These are phyloP conservation scores for Scarus forsteni DNA, from an alignment of 2,797 vertebrate genomes.

Conservation along the genomic window DNA sequence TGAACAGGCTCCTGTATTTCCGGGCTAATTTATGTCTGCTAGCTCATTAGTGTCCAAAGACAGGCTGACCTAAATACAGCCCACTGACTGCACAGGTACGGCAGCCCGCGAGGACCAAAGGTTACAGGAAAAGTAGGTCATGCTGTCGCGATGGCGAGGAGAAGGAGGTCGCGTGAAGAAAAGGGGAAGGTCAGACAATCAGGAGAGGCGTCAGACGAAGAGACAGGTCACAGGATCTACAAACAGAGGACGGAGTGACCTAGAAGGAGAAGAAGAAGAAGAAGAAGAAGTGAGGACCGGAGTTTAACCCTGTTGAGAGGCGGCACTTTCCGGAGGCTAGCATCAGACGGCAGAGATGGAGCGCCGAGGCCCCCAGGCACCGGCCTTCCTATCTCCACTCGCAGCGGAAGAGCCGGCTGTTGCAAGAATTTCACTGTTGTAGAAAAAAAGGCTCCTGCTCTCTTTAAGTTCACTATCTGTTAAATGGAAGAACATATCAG, in stretches of 20 bases:
- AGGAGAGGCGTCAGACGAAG: conserved; percentile 55
- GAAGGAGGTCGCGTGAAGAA: conserved; percentile 49
- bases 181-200: conserved; percentile 56
- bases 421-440: conserved; percentile 44
- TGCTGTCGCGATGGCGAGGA: conserved; percentile 39
- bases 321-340: conserved; percentile 24
- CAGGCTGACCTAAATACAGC: conserved; percentile 67
- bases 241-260: conserved; percentile 64
- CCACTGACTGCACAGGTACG: conserved; percentile 31
- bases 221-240: conserved; percentile 33
- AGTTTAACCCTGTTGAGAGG: conserved; percentile 45
- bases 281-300: conserved; percentile 2
- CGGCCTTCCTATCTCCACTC: conserved; percentile 45
- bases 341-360: conserved; percentile 41
- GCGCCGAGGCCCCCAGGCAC: conserved; percentile 36
- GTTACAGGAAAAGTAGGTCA: conserved; percentile 69
- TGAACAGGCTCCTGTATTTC: conserved; percentile 22
- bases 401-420: conserved; percentile 43
- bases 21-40: conserved; percentile 51
- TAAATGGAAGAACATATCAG: conserved; percentile 1
- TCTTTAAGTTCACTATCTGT: conserved; percentile 24
- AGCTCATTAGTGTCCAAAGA: conserved; percentile 57
- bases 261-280: conserved; percentile 25
- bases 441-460: conserved; percentile 19
- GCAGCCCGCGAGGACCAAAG: conserved; percentile 60